These are phyloP conservation scores for Triops cancriformis DNA, from an alignment of 1,140 invertebrate species.

Conservation along the genomic window DNA sequence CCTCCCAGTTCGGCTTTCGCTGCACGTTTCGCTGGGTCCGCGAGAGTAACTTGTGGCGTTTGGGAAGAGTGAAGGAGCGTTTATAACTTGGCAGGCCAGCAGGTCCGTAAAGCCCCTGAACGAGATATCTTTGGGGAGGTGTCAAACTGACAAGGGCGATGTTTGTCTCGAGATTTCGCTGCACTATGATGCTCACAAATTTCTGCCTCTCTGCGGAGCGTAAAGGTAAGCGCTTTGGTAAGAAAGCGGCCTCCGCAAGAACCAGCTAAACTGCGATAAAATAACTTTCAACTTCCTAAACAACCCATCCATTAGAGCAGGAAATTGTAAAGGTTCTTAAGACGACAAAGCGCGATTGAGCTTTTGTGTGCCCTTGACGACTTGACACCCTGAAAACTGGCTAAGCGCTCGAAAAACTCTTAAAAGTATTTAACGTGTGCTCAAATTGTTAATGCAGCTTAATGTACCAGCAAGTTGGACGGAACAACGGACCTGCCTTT, in stretches of 20 bases:
- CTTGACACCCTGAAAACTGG: slow-evolving; percentile 3
- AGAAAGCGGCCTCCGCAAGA: not conserved
- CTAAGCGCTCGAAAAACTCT: not conserved
- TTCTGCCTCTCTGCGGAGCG: not conserved
- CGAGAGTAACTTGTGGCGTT: not conserved
- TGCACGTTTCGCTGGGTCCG: not conserved
- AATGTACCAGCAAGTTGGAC: too few species aligned
- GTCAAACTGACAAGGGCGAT: slow-evolving; percentile 12
- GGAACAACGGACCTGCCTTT: too few species aligned
- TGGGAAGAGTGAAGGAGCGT: not conserved
- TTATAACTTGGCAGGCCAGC: slow-evolving; percentile 13
- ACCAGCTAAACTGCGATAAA: slow-evolving; percentile 9
- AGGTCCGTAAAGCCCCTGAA: not conserved
- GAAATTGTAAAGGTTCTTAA: not conserved
- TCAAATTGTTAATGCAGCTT: not conserved
- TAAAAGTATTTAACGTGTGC: not conserved
- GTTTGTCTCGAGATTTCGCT: slow-evolving; percentile 5
- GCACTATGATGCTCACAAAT: not conserved
- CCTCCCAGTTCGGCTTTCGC: not conserved
- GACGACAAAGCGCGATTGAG: not conserved
- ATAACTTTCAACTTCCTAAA: slow-evolving; percentile 9
- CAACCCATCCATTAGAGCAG: slow-evolving; percentile 2
- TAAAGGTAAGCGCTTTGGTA: not conserved
- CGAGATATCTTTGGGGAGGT: slow-evolving; percentile 6
- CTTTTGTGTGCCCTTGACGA: slow-evolving; percentile 1